These are phyloP conservation scores for Neuroscelio doddi DNA, from an alignment of 2,888 invertebrate genomes.

Conservation along the genomic window DNA sequence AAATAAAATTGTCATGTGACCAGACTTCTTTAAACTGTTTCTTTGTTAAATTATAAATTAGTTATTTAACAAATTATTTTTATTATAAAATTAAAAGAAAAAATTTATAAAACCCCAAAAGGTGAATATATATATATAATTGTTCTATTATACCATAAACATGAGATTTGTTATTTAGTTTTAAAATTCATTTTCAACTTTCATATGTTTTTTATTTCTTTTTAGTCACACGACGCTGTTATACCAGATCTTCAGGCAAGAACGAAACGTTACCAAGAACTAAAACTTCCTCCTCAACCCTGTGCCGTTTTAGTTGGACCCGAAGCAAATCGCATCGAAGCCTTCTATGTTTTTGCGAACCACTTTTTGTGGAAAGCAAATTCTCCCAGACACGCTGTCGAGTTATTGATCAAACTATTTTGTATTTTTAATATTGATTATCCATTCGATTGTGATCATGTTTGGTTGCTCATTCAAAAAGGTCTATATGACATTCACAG, in stretches of 20 bases:
- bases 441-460: conserved; percentile 40
- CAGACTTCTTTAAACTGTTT: no score
- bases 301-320: conserved; percentile 34
- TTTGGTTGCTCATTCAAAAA: conserved; percentile 41
- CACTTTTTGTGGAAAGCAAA: conserved; percentile 27
- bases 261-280: conserved; percentile 34
- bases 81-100: no score
- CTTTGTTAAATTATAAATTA: no score
- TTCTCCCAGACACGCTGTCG: conserved; percentile 23
- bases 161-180: no score
- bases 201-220: conserved; percentile 1
- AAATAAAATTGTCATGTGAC: no score
- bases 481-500: conserved; percentile 34
- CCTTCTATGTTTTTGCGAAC: conserved; percentile 24
- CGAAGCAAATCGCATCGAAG: conserved; percentile 22
- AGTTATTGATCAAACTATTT: conserved; percentile 33
- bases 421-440: conserved; percentile 34
- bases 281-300: conserved; percentile 30
- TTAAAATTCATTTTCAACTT: background rate
- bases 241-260: conserved; percentile 24
- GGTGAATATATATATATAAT: no score
- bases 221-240: conserved; percentile 27
- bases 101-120: no score
- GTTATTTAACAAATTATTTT: no score
- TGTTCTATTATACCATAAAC: no score